A percentile compares a stretch with the other conserved stretches of the same genome.
These are phyloP conservation scores for Lordiphosa andalusiaca DNA, from an alignment of 2,888 invertebrate species.

Conservation along the genomic window DNA sequence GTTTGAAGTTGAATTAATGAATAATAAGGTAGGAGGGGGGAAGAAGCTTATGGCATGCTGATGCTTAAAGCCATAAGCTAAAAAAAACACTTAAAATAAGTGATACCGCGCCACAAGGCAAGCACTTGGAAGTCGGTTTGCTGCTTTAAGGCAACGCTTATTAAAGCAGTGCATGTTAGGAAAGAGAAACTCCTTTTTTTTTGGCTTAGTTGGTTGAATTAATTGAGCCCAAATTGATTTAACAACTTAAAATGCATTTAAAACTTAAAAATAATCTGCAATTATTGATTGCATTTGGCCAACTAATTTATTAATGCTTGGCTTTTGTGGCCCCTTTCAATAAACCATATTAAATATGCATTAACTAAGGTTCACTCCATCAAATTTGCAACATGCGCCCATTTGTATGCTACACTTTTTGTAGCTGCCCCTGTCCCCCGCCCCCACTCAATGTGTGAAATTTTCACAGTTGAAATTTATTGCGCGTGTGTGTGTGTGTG, in stretches of 20 bases:
- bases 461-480: slow-evolving; percentile 77
- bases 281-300: slow-evolving; percentile 24
- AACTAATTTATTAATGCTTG: slow-evolving; percentile 22
- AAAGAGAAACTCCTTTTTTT: too few species aligned
- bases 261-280: slow-evolving; percentile 27
- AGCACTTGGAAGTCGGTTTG: neutral
- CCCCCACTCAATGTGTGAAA: slow-evolving; percentile 63
- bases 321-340: slow-evolving; percentile 17
- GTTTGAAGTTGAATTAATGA: too few species aligned
- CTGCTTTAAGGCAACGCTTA: too few species aligned
- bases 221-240: too few species aligned
- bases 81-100: too few species aligned
- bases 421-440: neutral
- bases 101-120: too few species aligned
- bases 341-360: slow-evolving; percentile 69
- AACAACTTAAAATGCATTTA: neutral
- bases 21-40: too few species aligned
- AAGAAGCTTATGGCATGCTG: too few species aligned
- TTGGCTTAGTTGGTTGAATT: too few species aligned
- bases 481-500: slow-evolving; percentile 16
- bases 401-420: slow-evolving; percentile 53
- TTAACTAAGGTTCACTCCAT: slow-evolving; percentile 35
- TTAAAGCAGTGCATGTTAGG: too few species aligned
- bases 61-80: too few species aligned
- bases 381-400: slow-evolving; percentile 31